These are phyloP conservation scores for Pseudopodoces humilis DNA, from an alignment of 2,113 vertebrate genomes.

Conservation along the genomic window DNA sequence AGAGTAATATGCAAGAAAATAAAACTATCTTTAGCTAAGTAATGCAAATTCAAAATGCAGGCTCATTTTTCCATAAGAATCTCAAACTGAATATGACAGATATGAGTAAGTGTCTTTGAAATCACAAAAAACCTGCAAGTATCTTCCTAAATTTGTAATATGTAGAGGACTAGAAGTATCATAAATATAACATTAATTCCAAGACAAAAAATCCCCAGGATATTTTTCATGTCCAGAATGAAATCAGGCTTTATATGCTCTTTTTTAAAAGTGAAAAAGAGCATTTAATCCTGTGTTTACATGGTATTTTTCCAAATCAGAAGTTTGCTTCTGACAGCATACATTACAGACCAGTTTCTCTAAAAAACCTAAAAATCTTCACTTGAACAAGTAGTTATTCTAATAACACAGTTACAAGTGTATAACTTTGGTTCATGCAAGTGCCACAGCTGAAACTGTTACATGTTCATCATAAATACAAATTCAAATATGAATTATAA, in stretches of 20 bases:
- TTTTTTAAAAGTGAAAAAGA: neutral
- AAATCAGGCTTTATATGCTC: neutral
- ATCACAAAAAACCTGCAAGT: neutral
- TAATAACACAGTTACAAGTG: neutral
- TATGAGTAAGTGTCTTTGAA: constrained; percentile 25
- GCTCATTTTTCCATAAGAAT: constrained; percentile 1
- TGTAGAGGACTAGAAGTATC: neutral
- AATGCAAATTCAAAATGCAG: constrained; percentile 20
- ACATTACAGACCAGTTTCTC: neutral
- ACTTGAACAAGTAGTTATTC: neutral
- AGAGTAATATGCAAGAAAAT: neutral
- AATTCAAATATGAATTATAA: neutral
- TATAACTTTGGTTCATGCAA: neutral
- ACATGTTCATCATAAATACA: neutral
- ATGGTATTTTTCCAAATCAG: neutral
- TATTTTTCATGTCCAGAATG: constrained; percentile 24
- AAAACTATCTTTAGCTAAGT: neutral
- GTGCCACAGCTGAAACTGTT: neutral
- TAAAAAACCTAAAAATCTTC: neutral
- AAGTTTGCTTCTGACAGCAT: neutral
- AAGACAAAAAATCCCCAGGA: neutral
- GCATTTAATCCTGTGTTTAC: neutral
- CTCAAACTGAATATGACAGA: constrained; percentile 12
- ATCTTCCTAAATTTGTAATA: neutral
- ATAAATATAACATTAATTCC: constrained; percentile 5